Conservation (phyloP, 2,797 vertebrate genomes). For the Tiaroga cobitis region DNA sequence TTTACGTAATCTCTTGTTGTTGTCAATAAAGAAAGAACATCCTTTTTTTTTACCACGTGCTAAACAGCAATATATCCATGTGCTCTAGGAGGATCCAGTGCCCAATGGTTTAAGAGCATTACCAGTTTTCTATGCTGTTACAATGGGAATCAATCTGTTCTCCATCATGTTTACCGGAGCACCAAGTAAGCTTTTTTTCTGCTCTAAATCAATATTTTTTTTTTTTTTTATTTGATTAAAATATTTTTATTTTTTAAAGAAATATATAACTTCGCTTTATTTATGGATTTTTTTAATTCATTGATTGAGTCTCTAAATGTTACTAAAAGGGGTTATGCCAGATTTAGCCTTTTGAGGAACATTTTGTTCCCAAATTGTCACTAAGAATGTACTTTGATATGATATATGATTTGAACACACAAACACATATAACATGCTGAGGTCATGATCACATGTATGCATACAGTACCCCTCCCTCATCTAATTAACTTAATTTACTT, state of each 20-base stretch:
- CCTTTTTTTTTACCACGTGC: neutral
- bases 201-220: neutral
- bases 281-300: neutral
- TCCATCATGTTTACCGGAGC: slow-evolving; percentile 95
- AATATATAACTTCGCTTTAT: neutral
- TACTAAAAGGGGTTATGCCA: neutral
- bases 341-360: neutral
- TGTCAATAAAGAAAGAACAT: slow-evolving; percentile 18
- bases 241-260: no score
- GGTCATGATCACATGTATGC: neutral
- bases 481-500: slow-evolving; percentile 5
- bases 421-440: neutral
- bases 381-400: neutral
- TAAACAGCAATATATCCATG: slow-evolving; percentile 30
- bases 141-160: slow-evolving; percentile 92
- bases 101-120: slow-evolving; percentile 91
- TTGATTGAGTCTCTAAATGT: neutral
- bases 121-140: slow-evolving; percentile 92
- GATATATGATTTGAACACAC: neutral
- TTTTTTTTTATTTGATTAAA: neutral
- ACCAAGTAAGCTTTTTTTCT: slow-evolving; percentile 85
- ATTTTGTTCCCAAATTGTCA: neutral
- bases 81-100: slow-evolving; percentile 85
- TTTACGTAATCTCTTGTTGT: slow-evolving; percentile 14
- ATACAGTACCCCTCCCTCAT: neutral